Conservation (phyloP, 2,888 invertebrate species). For the Pharmacophagus antenor region DNA sequence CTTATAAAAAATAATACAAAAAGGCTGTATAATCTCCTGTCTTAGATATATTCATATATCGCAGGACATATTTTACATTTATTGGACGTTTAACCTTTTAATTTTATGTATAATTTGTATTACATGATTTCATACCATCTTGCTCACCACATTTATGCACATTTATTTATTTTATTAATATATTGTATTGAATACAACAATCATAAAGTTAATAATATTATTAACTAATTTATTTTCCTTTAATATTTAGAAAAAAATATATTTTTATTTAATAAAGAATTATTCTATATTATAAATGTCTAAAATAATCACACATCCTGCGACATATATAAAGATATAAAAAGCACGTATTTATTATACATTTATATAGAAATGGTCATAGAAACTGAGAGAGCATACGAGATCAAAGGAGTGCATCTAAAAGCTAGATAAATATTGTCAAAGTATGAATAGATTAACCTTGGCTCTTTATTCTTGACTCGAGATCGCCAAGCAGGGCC, state of each 20-base stretch:
- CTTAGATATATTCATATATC: constrained; percentile 28
- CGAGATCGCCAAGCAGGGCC: constrained; percentile 77
- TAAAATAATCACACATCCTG: background rate
- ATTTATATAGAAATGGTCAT: background rate
- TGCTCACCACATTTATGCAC: too few relatives aligned
- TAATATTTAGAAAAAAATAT: too few relatives aligned
- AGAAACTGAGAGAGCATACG: constrained; percentile 48
- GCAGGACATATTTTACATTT: constrained; percentile 6
- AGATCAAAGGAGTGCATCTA: constrained; percentile 49
- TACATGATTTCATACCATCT: too few relatives aligned
- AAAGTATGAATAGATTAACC: constrained; percentile 60
- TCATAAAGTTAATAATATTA: too few relatives aligned
- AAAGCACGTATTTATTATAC: background rate
- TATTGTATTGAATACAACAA: too few relatives aligned
- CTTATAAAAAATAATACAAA: background rate
- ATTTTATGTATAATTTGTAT: too few relatives aligned
- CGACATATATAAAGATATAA: background rate
- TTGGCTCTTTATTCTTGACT: constrained; percentile 73
- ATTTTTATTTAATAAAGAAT: background rate
- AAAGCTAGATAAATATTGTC: constrained; percentile 53
- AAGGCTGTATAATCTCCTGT: background rate
- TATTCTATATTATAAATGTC: background rate
- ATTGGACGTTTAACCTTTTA: background rate
- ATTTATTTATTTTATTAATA: too few relatives aligned
- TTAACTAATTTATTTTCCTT: too few relatives aligned